Evolutionary conservation across 2,113 vertebrate genomes (phyloP), one percentile per base, ranked within the genome.

Genomic region (Nothoprocta perdicaria): DNA sequence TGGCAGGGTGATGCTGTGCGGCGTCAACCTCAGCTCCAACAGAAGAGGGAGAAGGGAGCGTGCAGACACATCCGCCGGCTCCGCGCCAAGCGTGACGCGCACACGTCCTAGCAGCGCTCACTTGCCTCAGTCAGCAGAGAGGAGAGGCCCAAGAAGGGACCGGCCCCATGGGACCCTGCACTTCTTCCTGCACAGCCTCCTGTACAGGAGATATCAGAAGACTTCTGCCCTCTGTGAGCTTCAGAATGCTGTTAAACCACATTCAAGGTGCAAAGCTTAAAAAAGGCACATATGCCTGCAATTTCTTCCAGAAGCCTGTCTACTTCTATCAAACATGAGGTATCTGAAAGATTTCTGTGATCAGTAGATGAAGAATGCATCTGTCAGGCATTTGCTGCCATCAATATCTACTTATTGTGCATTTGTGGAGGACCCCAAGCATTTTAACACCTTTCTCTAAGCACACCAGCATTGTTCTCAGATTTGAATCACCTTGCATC

Each of bases 401-500:
- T 14, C 88, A 57, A 22, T 15, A 33, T 61, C 55, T 22, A 10
- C 18, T 3, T 31, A 57, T 14, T 7, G 12, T 18, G 71, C 2
- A 12, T 5, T 33, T 38, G 57, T 35, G 33, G 21, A 75, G 73
- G 46, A 35, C 45, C 68, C 77, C 74, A 41, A 80, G 17, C 58
- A 33, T 8, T 58, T 8, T 12, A 48, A 68, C 82, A 67, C 73
- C 71, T 60, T 45, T 84, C 45, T 80, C 26, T 7, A 76, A 62
- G 24, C 1, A 1, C 72, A 88, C 69, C 80, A 88, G 87, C 80
- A 85, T 41, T 3, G 9, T 43, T 72, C 65, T 48, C 85, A 74
- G 71, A 80, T 78, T 26, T n/a, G 52, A 80, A 38, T 71, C 60
- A 61, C 89, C 65, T 88, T 60, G 82, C 92, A 93, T 90, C 85